A percentile compares a stretch with the other conserved stretches of the same genome.
Evolutionary conservation across 37 sponge, comb jelly and placozoan genomes (phyloP).

Genomic region (Theonella swinhoei): DNA sequence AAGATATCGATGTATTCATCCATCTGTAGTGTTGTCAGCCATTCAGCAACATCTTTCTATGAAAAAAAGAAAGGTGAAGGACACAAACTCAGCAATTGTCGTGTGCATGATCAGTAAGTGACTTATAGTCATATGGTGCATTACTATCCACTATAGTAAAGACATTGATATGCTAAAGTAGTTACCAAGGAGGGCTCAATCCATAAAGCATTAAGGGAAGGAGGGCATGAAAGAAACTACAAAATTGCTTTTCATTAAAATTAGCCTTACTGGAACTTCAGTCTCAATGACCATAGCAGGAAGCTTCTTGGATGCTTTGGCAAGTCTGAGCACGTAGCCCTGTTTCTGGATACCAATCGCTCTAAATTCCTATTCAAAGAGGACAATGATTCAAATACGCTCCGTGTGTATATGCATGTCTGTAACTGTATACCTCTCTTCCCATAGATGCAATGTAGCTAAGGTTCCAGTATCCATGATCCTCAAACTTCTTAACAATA

Average conservation of each 20-base stretch:
- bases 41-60: constrained; percentile 48
- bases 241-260: no score
- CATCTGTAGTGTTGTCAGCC: constrained; percentile 55
- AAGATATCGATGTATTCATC: constrained; percentile 53
- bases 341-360: constrained; percentile 69
- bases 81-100: no score
- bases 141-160: no score
- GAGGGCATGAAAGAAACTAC: no score
- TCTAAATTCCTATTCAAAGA: constrained; percentile 70
- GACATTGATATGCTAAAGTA: no score
- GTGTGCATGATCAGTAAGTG: no score
- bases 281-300: constrained; percentile 43
- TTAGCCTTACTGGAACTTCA: constrained; percentile 61
- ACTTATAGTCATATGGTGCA: no score
- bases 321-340: constrained; percentile 57
- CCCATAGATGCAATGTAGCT: constrained; percentile 51
- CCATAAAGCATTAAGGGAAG: no score
- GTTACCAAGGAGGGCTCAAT: no score
- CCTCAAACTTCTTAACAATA: constrained; percentile 47
- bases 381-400: no score
- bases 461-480: constrained; percentile 53
- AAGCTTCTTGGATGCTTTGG: constrained; percentile 60
- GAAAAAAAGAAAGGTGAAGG: constrained; percentile 6
- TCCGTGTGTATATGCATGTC: no score
- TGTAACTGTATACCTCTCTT: constrained; percentile 17